Evolutionary conservation across 2,888 invertebrate species (phyloP), one percentile per base, ranked within the genome.

Genomic region (Protula sp.): DNA sequence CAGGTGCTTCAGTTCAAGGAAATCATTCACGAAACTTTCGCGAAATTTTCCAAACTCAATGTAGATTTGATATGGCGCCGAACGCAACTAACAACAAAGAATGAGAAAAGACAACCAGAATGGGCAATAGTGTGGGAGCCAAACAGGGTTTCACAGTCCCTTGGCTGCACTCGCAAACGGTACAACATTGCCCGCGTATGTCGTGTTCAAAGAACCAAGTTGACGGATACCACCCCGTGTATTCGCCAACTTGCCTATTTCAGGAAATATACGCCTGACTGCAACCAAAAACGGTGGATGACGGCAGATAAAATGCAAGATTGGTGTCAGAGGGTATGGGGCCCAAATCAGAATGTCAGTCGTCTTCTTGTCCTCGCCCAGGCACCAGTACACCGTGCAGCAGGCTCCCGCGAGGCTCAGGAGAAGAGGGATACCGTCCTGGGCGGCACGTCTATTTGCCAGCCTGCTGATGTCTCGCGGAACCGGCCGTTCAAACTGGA

Each of bases 401-500:
- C n/a, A n/a, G n/a, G n/a, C n/a, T n/a, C n/a, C n/a, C n/a, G n/a
- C n/a, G n/a, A n/a, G n/a, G n/a, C n/a, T n/a, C n/a, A n/a, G n/a
- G n/a, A n/a, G n/a, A n/a, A n/a, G n/a, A n/a, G n/a, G n/a, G n/a
- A n/a, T n/a, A n/a, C n/a, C n/a, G n/a, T n/a, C n/a, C n/a, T n/a
- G n/a, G 50, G 50, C 5, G 14, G 50, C 50, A 50, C 50, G 5
- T 26, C 50, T 24, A 50, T 50, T 22, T 50, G 50, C 50, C 50
- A 50, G 50, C 50, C 50, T 22, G 50, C 50, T 50, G 50, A 50
- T 22, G 50, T 50, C 19, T 50, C 50, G 14, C 24, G 50, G 50
- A 50, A 50, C 24, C 22, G 22, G 5, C 50, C 50, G 5, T 50
- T 50, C 24, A 50, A 50, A 26, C 5, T 5, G 50, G 24, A 50